Evolutionary conservation across 2,113 vertebrate species (phyloP).

Genomic region (Oceanodroma tethys): DNA sequence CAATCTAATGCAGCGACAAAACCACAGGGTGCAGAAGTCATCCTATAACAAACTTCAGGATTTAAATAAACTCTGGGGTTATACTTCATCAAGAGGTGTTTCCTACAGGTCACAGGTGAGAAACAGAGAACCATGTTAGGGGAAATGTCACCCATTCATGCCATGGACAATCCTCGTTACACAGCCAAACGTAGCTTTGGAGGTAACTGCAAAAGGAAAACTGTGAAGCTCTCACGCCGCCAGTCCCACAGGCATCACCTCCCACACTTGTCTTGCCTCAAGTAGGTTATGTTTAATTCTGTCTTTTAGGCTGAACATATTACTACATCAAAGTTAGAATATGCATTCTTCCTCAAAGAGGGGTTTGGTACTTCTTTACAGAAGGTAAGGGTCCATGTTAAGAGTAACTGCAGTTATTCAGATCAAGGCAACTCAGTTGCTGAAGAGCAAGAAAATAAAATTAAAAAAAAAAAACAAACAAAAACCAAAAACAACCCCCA

Average conservation of each 20-base stretch:
- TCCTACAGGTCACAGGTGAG: not conserved
- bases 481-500: not conserved
- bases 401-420: not conserved
- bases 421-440: not conserved
- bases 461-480: not conserved
- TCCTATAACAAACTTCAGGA: not conserved
- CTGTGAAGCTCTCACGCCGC: not conserved
- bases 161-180: not conserved
- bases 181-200: not conserved
- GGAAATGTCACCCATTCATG: not conserved
- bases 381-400: not conserved
- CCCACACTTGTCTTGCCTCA: not conserved
- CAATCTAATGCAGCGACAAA: not conserved
- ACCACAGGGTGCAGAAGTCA: not conserved
- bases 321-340: not conserved
- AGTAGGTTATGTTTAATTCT: not conserved
- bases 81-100: not conserved
- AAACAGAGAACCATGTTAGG: not conserved
- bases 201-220: not conserved
- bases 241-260: rapidly evolving
- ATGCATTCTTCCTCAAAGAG: not conserved
- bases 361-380: not conserved
- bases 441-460: not conserved
- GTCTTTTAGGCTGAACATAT: not conserved
- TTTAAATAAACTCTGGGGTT: not conserved